Conservation (phyloP, 23 tunicate species). For the Ciona savignyi region DNA sequence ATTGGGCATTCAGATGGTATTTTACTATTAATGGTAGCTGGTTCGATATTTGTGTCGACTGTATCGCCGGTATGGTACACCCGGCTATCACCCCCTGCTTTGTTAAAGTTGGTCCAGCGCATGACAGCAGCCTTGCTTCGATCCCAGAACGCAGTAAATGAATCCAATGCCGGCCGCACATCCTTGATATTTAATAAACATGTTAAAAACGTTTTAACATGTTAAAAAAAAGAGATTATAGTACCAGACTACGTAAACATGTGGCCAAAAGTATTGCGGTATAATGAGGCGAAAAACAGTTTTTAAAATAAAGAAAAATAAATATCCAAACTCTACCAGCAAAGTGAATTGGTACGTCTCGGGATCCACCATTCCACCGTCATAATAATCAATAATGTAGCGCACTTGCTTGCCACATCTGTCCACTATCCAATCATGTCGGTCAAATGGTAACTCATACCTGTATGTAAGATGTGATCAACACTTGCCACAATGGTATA, state of each 20-base stretch:
- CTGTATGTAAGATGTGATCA: conserved; percentile 7
- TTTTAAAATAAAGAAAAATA: no score
- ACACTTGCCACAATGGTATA: no score
- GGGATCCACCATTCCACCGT: conserved; percentile 90
- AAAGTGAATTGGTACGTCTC: conserved; percentile 64
- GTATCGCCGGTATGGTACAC: conserved; percentile 38
- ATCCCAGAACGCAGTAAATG: conserved; percentile 69
- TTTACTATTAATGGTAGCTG: conserved; percentile 13
- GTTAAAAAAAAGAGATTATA: no score
- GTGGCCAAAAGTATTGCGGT: no score
- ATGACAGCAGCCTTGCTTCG: conserved; percentile 68
- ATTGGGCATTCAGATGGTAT: conserved; percentile 78
- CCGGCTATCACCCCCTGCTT: conserved; percentile 28
- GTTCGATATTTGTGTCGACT: neutral
- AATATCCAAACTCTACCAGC: no score
- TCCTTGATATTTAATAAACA: conserved; percentile 59
- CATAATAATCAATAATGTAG: conserved; percentile 94
- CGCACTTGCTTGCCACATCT: conserved; percentile 95
- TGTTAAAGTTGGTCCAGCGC: conserved; percentile 51
- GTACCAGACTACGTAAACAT: no score
- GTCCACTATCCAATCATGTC: conserved; percentile 98
- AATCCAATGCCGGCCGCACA: conserved; percentile 82
- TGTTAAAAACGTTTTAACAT: no score
- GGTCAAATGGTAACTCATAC: conserved; percentile 94
- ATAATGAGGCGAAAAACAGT: no score